These are phyloP conservation scores for Campylomormyrus numenius DNA, from an alignment of 2,113 vertebrate species.

Conservation along the genomic window DNA sequence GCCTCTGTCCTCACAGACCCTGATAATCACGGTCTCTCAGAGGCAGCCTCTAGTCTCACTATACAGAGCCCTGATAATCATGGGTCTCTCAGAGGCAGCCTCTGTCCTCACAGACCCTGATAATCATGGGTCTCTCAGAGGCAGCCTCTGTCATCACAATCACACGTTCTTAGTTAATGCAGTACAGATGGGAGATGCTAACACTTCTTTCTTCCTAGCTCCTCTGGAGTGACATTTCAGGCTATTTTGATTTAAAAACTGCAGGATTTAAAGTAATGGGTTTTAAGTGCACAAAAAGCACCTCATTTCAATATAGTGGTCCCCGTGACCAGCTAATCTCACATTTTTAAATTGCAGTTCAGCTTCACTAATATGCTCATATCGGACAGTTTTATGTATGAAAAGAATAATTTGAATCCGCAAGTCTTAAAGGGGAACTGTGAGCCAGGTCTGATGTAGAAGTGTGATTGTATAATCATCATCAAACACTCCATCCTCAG, in stretches of 20 bases:
- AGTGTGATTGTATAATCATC: not conserved
- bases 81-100: not conserved
- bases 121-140: not conserved
- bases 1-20: not conserved
- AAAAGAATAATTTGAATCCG: not conserved
- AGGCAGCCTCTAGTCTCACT: not conserved
- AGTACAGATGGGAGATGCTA: conserved; percentile 14
- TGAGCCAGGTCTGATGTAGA: conserved; percentile 7
- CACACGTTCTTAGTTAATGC: not conserved
- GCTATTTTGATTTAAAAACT: conserved; percentile 46
- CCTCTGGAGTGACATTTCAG: conserved; percentile 31
- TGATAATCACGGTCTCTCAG: not conserved
- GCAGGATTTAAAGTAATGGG: conserved; percentile 47
- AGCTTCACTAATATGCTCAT: conserved; percentile 33
- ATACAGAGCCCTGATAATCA: not conserved
- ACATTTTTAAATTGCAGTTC: conserved; percentile 31
- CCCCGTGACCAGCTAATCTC: conserved; percentile 38
- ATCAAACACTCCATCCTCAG: not conserved
- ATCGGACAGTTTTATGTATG: conserved; percentile 7
- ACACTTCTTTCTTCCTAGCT: conserved; percentile 23
- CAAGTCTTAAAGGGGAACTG: conserved; percentile 33
- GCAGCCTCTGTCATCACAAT: not conserved
- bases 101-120: not conserved
- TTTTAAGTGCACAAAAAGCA: conserved; percentile 50
- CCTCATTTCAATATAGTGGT: conserved; percentile 49